Base-by-base conservation (phyloP, 1,140 invertebrate genomes). In the Latrodectus geometricus region DNA sequence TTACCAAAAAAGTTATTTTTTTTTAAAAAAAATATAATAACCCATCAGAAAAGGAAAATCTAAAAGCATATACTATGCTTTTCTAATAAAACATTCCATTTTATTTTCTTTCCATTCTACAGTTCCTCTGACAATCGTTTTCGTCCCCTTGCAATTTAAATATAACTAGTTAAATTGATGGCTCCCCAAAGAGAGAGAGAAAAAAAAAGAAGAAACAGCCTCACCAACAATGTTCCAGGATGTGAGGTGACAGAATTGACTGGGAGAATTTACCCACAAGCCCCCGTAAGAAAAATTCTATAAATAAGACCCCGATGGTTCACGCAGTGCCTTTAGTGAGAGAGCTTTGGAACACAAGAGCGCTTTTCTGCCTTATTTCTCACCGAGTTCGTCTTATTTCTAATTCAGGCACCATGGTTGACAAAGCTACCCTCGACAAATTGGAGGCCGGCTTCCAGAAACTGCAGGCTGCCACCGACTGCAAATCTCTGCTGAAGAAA, bases 401-500 rank as follows among this genome's bases (percentile, higher is more conserved):
- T 56, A n/a, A 54, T 9, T 52, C 70, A 83, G 81, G 69, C 54
- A 72, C 9, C 83, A 89, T 89, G 88, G 88, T 89, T 75, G 89
- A 89, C 61, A 80, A 84, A 69, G 88, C 87, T 56, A 87, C 83
- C 11, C 21, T 88, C 4, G 95, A 97, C 90, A 97, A 97, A 93
- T 92, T 98, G 92, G 96, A 97, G 92, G 94, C 95, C 91, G 96
- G 96, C 89, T 97, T 94, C 93, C 94, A 95, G 93, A 98, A 97
- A 92, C 92, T 98, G 89, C 92, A 94, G 88, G 94, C 92, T 88
- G 96, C 96, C 82, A 90, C 89, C 73, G 95, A 97, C 91, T 97
- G 96, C 91, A 97, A 98, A 92, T 98, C 97, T 72, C 93, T 98
- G 90, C 92, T 98, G 92, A 98, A 98, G 93, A 99, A 98, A 91